phyloP scores from a whole-genome alignment of 1,140 invertebrate species.

The Aphaenogaster ashmeadi region DNA sequence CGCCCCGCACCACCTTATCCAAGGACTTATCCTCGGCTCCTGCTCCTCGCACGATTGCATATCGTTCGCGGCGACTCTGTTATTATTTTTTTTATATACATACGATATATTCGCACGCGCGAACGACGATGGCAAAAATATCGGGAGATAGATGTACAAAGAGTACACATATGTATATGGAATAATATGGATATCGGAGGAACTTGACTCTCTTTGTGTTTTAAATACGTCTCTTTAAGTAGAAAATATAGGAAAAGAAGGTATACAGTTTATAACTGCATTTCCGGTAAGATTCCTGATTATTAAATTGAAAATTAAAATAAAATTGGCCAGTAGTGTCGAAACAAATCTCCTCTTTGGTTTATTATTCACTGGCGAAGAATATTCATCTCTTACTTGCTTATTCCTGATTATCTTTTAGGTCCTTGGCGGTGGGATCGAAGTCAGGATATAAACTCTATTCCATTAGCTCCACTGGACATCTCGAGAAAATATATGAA shows the following conservation, averaged over 20 bases:
- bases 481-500: conserved; percentile 95
- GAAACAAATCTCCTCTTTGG: too few relatives aligned
- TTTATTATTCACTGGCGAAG: too few relatives aligned
- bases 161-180: background rate
- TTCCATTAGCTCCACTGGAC: conserved; percentile 94
- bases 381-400: too few relatives aligned
- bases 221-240: background rate
- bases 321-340: too few relatives aligned
- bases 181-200: background rate
- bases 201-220: background rate
- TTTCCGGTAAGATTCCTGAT: background rate
- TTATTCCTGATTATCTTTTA: conserved; percentile 85
- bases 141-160: background rate
- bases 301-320: too few relatives aligned
- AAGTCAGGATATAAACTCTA: conserved; percentile 96
- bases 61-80: background rate
- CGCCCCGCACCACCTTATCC: conserved; percentile 33
- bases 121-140: background rate
- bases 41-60: conserved; percentile 24
- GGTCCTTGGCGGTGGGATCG: conserved; percentile 96
- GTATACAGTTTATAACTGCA: background rate
- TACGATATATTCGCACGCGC: background rate
- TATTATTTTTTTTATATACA: background rate
- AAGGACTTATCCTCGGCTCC: conserved; percentile 43
- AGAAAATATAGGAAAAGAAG: background rate